Percentiles rank a stretch among this genome's conserved stretches.
phyloP scores from a whole-genome alignment of 2,113 vertebrate species.

The Centrocercus urophasianus region DNA sequence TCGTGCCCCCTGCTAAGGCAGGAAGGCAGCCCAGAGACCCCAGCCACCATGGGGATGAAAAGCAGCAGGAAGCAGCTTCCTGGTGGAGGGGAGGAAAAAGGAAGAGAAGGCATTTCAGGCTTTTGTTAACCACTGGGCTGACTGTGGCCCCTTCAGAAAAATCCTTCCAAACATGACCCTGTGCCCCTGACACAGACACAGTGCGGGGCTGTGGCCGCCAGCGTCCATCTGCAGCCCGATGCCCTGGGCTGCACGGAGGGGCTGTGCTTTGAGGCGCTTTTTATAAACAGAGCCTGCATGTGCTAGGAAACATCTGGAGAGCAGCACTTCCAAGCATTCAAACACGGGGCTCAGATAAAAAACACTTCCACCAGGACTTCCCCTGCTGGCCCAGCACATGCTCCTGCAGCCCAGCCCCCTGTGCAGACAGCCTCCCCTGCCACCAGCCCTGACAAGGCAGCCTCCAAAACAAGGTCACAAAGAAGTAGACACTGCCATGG shows the following conservation, averaged over 20 bases:
- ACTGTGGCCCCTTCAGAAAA: neutral
- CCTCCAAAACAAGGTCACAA: neutral
- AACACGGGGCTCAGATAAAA: conserved; percentile 40
- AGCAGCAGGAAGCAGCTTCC: neutral
- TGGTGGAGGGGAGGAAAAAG: neutral
- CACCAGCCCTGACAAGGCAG: neutral
- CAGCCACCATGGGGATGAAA: neutral
- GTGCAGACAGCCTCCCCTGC: neutral
- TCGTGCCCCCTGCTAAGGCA: accelerated
- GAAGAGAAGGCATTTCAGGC: conserved; percentile 16
- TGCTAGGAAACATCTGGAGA: conserved; percentile 72
- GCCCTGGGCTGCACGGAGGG: neutral
- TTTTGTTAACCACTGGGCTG: neutral
- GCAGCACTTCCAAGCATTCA: conserved; percentile 72
- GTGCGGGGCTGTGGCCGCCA: accelerated
- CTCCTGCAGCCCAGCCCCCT: neutral
- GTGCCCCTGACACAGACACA: neutral
- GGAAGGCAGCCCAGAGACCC: neutral
- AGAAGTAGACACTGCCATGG: neutral
- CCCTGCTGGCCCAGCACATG: conserved; percentile 25
- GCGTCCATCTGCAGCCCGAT: neutral
- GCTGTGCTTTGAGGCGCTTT: conserved; percentile 49
- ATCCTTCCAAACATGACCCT: neutral
- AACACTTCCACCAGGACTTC: conserved; percentile 69
- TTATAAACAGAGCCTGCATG: conserved; percentile 60